phyloP scores from a whole-genome alignment of 2,797 vertebrate species.

The Threskiornis aethiopicus region DNA sequence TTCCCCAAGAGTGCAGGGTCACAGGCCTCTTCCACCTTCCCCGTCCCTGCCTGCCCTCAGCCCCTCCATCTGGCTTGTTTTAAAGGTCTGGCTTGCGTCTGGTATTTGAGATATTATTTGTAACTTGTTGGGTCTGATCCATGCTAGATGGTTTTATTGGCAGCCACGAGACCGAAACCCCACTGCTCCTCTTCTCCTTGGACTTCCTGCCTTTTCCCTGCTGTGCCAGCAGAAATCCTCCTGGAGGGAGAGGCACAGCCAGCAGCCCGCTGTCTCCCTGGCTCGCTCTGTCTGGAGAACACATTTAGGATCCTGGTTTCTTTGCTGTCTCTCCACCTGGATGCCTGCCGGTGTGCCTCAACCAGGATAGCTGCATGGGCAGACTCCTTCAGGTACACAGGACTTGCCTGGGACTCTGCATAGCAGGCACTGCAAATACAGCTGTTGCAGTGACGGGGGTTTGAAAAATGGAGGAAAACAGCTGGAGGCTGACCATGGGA shows the following conservation, averaged over 20 bases:
- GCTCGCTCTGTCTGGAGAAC: neutral
- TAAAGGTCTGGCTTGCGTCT: neutral
- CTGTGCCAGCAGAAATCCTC: slow-evolving; percentile 15
- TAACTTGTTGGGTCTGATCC: slow-evolving; percentile 10
- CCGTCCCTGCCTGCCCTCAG: neutral
- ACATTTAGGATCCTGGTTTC: neutral
- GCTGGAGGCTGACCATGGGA: neutral
- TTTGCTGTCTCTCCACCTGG: neutral
- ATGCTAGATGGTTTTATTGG: slow-evolving; percentile 21
- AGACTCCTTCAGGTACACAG: neutral
- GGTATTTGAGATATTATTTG: neutral
- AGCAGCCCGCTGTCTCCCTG: neutral
- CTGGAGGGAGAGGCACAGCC: neutral
- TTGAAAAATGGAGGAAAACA: neutral
- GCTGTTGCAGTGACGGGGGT: neutral
- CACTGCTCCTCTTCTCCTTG: slow-evolving; percentile 12
- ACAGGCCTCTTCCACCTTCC: neutral
- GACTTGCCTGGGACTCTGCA: neutral
- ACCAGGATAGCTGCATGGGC: neutral
- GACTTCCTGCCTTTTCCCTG: slow-evolving; percentile 7
- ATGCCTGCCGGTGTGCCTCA: neutral
- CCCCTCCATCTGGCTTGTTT: neutral
- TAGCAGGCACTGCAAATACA: neutral
- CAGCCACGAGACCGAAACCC: neutral
- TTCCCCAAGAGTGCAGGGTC: neutral